These are phyloP conservation scores for Lophius americanus DNA, from an alignment of 2,797 vertebrate species.

Conservation along the genomic window DNA sequence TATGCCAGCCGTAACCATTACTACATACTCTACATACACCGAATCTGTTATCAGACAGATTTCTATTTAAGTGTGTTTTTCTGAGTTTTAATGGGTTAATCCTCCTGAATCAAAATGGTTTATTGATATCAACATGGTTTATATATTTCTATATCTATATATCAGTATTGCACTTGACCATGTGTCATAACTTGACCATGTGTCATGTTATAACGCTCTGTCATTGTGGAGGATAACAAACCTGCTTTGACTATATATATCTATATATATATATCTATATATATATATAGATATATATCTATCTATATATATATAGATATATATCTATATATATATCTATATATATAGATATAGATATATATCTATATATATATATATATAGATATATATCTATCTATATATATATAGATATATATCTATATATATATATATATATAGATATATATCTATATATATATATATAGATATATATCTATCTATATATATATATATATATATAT, in stretches of 20 bases:
- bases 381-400: no score
- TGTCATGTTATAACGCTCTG: background rate
- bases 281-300: no score
- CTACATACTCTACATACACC: background rate
- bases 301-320: no score
- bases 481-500: no score
- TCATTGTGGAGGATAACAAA: background rate
- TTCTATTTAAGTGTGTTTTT: slow-evolving; percentile 3
- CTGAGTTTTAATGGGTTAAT: slow-evolving; percentile 5
- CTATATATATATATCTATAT: no score
- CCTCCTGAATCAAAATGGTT: background rate
- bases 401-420: no score
- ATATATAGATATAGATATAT: no score
- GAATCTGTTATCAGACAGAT: slow-evolving; percentile 2
- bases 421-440: no score
- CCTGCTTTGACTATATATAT: background rate
- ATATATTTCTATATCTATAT: background rate
- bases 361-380: no score
- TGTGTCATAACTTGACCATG: background rate
- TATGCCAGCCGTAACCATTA: slow-evolving; percentile 17
- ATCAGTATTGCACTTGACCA: background rate
- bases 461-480: no score
- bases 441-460: no score
- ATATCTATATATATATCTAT: no score
- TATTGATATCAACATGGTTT: slow-evolving; percentile 8